Evolutionary conservation across 2,113 vertebrate genomes (phyloP).

Genomic region (Labeo catla): DNA sequence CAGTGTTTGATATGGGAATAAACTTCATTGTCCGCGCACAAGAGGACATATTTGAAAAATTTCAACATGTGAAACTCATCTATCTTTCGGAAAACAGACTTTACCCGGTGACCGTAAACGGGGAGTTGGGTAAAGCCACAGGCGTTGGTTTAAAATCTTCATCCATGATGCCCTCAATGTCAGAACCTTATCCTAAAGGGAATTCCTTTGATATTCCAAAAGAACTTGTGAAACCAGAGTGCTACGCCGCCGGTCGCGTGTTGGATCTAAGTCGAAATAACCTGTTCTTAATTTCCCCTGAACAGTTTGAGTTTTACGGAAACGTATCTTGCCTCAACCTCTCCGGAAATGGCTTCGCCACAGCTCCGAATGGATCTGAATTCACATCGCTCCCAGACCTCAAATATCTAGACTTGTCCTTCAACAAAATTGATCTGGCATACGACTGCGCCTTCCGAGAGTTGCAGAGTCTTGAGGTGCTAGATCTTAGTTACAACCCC

Average conservation of each 20-base stretch:
- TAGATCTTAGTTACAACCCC: constrained; percentile 79
- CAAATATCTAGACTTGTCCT: constrained; percentile 76
- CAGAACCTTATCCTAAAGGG: neutral
- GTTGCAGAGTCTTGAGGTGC: constrained; percentile 67
- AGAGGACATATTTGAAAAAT: constrained; percentile 64
- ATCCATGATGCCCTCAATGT: neutral
- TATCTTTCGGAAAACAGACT: constrained; percentile 83
- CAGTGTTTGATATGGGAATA: constrained; percentile 69
- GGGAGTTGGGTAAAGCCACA: rapidly evolving
- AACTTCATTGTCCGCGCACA: constrained; percentile 81
- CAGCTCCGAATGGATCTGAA: constrained; percentile 72
- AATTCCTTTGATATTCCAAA: constrained; percentile 40
- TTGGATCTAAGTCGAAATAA: constrained; percentile 80
- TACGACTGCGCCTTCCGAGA: constrained; percentile 70
- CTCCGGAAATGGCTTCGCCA: constrained; percentile 76
- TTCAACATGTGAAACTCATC: constrained; percentile 69
- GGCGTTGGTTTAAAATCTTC: constrained; percentile 4
- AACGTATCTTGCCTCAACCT: constrained; percentile 82
- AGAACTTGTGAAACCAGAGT: constrained; percentile 67
- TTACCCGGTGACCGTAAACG: constrained; percentile 60
- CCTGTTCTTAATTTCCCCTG: constrained; percentile 78
- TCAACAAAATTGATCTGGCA: constrained; percentile 73
- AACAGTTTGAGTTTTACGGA: constrained; percentile 72
- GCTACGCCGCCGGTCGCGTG: constrained; percentile 74
- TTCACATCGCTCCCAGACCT: constrained; percentile 69